Base-by-base conservation (phyloP, 2,113 vertebrate genomes). In the Sisor rabdophorus region DNA sequence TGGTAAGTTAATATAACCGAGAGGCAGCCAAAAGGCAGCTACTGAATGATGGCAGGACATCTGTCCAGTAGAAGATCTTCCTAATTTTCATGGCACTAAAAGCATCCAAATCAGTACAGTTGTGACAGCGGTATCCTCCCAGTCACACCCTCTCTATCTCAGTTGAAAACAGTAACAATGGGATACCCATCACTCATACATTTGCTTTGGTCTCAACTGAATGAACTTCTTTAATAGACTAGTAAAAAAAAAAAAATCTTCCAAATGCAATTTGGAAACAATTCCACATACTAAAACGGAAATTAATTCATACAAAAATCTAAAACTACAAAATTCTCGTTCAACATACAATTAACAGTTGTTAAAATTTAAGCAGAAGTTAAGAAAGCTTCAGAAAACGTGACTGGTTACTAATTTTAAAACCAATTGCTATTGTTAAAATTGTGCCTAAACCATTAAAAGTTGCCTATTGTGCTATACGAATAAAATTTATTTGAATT, bases 11-110 rank as follows among this genome's bases (percentile, higher is more conserved):
- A 68, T 22, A 67, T 53, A 56, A 55, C 70, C 73, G 81, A 79
- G 79, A 83, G 65, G 79, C 71, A 53, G 52, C 72, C 77, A 73
- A 78, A 80, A 70, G 77, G 75, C 36, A 73, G 74, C 69, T 53
- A 67, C 80, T 85, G 84, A 83, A 54, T 83, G 67, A 83, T 83
- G 70, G 76, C 17, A 53, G 73, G 80, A 85, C 84, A 84, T 85
- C 84, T 85, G 84, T 82, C 72, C 84, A 77, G 78, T 82, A 72
- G 80, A 81, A 85, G 16, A 72, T 76, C 70, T 58, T 54, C 63
- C 76, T 79, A 82, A 74, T 83, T 75, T 56, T 73, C 74, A 50
- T 77, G 63, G 32, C 69, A 44, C 76, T 54, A 77, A 81, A 59
- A 75, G 77, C 77, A 54, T 77, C 75, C 70, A 80, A 79, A 84